phyloP scores from a whole-genome alignment of 2,113 vertebrate species.

The Petroica traversi region DNA sequence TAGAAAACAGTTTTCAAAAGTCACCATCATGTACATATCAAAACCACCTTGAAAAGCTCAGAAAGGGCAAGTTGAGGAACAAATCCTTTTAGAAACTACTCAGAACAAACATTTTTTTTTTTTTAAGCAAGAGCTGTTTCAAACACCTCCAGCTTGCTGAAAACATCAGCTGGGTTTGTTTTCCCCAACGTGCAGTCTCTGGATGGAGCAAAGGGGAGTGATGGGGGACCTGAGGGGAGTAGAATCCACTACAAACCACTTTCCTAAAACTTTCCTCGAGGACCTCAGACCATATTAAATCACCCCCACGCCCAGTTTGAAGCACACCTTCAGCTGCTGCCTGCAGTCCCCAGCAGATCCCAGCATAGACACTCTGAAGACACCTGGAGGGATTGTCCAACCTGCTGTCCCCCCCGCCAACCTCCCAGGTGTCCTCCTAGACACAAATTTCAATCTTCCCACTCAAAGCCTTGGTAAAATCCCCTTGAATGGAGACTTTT shows the following conservation, averaged over 20 bases:
- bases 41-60: neutral
- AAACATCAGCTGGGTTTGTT: neutral
- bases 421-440: neutral
- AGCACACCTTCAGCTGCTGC: neutral
- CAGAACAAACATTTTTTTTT: neutral
- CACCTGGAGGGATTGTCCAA: neutral
- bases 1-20: neutral
- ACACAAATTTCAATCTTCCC: neutral
- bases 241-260: fast-evolving
- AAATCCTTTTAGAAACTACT: neutral
- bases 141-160: neutral
- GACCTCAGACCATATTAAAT: neutral
- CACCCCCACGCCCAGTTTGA: fast-evolving
- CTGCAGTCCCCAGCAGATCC: neutral
- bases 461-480: neutral
- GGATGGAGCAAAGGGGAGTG: neutral
- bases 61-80: neutral
- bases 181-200: fast-evolving
- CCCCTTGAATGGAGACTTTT: neutral
- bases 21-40: neutral
- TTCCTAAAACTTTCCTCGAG: neutral
- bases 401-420: neutral
- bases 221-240: fast-evolving
- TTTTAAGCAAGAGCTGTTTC: neutral
- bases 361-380: neutral